Evolutionary conservation across 2,888 invertebrate species (phyloP).

Genomic region (Dexiosoma caninum): DNA sequence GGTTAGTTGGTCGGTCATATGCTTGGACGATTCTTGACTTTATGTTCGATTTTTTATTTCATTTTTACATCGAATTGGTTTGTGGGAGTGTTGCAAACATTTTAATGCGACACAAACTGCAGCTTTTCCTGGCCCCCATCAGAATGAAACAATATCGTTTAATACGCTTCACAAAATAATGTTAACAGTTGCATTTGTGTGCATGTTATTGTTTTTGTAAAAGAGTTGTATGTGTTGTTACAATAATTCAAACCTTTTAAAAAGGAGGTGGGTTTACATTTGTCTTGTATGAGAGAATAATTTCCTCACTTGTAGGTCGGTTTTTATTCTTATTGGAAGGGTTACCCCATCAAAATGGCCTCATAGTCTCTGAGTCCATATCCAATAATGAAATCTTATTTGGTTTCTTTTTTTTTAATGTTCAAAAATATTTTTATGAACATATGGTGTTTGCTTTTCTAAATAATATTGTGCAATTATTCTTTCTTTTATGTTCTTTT

Average conservation of each 20-base stretch:
- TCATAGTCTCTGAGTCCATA: too few species aligned
- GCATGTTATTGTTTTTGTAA: neutral
- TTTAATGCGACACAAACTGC: conserved; percentile 2
- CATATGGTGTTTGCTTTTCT: too few species aligned
- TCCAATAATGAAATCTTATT: too few species aligned
- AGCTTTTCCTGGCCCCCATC: conserved; percentile 23
- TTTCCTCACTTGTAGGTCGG: too few species aligned
- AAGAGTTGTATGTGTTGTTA: neutral
- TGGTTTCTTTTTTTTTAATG: too few species aligned
- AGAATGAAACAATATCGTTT: conserved; percentile 27
- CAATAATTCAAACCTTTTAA: neutral
- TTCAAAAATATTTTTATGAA: too few species aligned
- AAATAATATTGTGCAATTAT: too few species aligned
- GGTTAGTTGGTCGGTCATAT: conserved; percentile 58
- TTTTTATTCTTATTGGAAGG: too few species aligned
- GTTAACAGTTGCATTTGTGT: conserved; percentile 12
- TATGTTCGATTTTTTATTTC: conserved; percentile 3
- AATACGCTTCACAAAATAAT: conserved; percentile 39
- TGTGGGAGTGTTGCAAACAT: conserved; percentile 1
- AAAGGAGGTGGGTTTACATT: too few species aligned
- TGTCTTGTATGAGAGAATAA: too few species aligned
- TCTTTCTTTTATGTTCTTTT: too few species aligned
- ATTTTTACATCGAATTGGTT: neutral
- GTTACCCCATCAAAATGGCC: too few species aligned
- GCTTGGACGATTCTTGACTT: conserved; percentile 51